These are phyloP conservation scores for Notamacropus eugenii DNA, from an alignment of 2,797 vertebrate species.

Conservation along the genomic window DNA sequence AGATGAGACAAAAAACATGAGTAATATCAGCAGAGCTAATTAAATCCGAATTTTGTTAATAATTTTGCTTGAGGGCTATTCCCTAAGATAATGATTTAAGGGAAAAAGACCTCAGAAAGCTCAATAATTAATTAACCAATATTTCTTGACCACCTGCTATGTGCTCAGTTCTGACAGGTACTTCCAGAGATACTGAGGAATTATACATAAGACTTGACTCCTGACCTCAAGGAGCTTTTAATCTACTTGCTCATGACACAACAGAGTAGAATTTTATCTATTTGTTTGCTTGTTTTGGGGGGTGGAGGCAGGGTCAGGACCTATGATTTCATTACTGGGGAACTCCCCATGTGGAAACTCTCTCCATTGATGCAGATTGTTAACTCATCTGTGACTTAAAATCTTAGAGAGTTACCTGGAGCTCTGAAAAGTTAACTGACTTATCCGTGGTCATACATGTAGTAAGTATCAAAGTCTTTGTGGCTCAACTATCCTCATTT, in stretches of 20 bases:
- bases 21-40: background rate
- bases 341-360: background rate
- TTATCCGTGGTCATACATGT: background rate
- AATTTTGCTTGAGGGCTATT: background rate
- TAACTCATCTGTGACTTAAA: background rate
- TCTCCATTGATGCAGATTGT: background rate
- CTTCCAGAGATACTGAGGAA: background rate
- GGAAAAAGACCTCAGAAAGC: background rate
- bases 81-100: slow-evolving; percentile 7
- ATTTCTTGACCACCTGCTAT: background rate
- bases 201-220: background rate
- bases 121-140: background rate
- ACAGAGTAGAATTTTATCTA: background rate
- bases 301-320: background rate
- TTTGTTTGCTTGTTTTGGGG: background rate
- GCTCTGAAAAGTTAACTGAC: background rate
- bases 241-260: background rate
- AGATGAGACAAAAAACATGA: background rate
- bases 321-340: background rate
- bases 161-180: background rate
- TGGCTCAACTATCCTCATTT: too few species aligned
- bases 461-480: background rate
- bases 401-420: slow-evolving; percentile 4
- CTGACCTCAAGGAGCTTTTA: background rate
- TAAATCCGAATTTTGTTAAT: background rate